Evolutionary conservation across 2,113 vertebrate genomes (phyloP), one percentile per base, ranked within the genome.

Genomic region (Bos indicus): DNA sequence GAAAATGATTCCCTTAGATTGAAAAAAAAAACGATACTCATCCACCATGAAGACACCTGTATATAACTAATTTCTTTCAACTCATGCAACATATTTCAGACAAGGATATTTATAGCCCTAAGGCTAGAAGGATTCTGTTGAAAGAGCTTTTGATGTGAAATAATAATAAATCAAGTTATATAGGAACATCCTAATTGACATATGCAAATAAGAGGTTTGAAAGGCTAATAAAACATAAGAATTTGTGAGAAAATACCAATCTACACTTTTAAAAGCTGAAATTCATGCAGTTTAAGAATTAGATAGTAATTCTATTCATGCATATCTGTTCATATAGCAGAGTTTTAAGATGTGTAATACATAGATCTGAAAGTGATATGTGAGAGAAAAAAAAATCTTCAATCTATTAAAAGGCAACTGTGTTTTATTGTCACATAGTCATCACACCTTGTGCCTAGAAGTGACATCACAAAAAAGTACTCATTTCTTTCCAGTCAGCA

Each of bases 1-100:
- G n/a, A 90, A 97, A 95, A 60, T 83, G n/a, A 97, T 92, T 95
- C 19, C 2, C 15, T 87, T 80, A 95, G 7, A 88, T 40, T 78
- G 85, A 78, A 95, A 92, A 74, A 74, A 89, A 43, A 9, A 88
- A 17, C 11, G 40, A 93, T 25, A 60, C 11, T 90, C 57, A 80
- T 91, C 77, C 12, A 90, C 15, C 19, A 40, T 14, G 33, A 80
- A 67, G 21, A 71, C 5, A 85, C 21, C 25, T 28, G 6, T 28
- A 51, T 80, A 57, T 80, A 54, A 95, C 25, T 51, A 82, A 60
- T 89, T 91, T 82, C 62, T 78, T 94, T 52, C 2, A 88, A 64
- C 11, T 80, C 52, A 48, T 25, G 40, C 30, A 87, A 62, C 95
- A 91, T 62, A 89, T 57, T 96, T 97, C 46, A 88, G 52, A 80